Evolutionary conservation across 1,140 invertebrate genomes (phyloP), one percentile per base, ranked within the genome.

Genomic region (Probaryconus sp.): DNA sequence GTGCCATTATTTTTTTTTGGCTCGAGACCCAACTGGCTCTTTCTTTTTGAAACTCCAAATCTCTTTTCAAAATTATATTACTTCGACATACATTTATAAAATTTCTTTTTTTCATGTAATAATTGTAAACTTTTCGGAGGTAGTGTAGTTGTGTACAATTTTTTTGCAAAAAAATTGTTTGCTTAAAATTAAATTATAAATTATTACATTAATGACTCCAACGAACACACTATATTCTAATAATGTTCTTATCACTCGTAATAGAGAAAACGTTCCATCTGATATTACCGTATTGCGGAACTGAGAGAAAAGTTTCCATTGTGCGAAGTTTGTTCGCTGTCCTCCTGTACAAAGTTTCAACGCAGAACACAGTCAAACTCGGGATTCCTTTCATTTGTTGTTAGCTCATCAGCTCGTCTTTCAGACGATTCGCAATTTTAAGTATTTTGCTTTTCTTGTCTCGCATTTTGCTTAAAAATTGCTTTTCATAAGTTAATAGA

Each of bases 401-500:
- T 6, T n/a, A n/a, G n/a, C 5, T 5, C 14, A 30, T 33, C 16
- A 28, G 38, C n/a, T 31, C 31, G 45, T 18, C 11, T 50, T 40
- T 31, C n/a, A 14, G 21, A 21, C 11, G n/a, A 37, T 9, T 45
- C n/a, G 40, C 11, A n/a, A 9, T 10, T 16, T 26, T 3, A 9
- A 26, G 6, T 20, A 16, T n/a, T 6, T 14, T 21, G 13, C n/a
- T n/a, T 30, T 42, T 37, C 9, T 33, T 14, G 14, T 30, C 9
- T 40, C 14, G 1, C 20, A 24, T 18, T 16, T 53, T n/a, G n/a
- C 14, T 4, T 10, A 21, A 13, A 40, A 9, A 40, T 7, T 18
- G 2, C 7, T 9, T 50, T 51, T 45, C 10, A n/a, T n/a, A 45
- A 51, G 65, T 76, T 78, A 86, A 47, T 85, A 85, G 73, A 81